These are phyloP conservation scores for Lepidotrigona ventralis DNA, from an alignment of 1,140 invertebrate species.

Conservation along the genomic window DNA sequence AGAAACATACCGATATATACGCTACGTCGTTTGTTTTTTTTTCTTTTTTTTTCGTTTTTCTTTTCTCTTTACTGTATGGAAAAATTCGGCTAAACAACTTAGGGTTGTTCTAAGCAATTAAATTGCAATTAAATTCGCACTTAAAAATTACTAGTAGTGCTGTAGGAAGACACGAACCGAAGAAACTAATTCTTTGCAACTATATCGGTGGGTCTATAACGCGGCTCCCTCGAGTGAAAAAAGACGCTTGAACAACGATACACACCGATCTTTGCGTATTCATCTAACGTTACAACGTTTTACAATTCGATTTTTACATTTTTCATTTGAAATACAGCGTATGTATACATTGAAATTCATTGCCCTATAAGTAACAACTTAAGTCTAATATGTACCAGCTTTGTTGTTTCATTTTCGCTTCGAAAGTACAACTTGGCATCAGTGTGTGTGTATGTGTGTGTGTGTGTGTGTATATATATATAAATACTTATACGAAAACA, in stretches of 20 bases:
- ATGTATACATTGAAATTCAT: slow-evolving; percentile 25
- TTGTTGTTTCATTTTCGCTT: slow-evolving; percentile 2
- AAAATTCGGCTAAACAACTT: neutral
- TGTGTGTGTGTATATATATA: neutral
- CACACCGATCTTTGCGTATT: slow-evolving; percentile 1
- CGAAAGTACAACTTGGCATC: slow-evolving; percentile 17
- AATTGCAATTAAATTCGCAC: neutral
- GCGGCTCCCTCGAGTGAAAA: neutral
- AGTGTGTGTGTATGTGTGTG: slow-evolving; percentile 3
- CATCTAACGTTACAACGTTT: slow-evolving; percentile 6
- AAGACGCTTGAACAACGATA: slow-evolving; percentile 17
- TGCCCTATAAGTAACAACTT: slow-evolving; percentile 32
- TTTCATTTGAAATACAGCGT: slow-evolving; percentile 38
- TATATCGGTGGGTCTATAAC: slow-evolving; percentile 23
- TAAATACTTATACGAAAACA: neutral
- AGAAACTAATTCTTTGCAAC: slow-evolving; percentile 9
- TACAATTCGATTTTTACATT: slow-evolving; percentile 35
- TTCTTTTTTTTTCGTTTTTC: neutral
- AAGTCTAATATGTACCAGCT: slow-evolving; percentile 25
- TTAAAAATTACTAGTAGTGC: slow-evolving; percentile 23
- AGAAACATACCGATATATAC: slow-evolving; percentile 9
- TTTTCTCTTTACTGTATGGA: neutral
- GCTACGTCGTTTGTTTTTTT: neutral
- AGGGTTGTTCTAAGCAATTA: neutral
- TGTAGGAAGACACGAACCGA: slow-evolving; percentile 32